These are phyloP conservation scores for Zaprionus ghesquierei DNA, from an alignment of 1,140 invertebrate genomes.

Conservation along the genomic window DNA sequence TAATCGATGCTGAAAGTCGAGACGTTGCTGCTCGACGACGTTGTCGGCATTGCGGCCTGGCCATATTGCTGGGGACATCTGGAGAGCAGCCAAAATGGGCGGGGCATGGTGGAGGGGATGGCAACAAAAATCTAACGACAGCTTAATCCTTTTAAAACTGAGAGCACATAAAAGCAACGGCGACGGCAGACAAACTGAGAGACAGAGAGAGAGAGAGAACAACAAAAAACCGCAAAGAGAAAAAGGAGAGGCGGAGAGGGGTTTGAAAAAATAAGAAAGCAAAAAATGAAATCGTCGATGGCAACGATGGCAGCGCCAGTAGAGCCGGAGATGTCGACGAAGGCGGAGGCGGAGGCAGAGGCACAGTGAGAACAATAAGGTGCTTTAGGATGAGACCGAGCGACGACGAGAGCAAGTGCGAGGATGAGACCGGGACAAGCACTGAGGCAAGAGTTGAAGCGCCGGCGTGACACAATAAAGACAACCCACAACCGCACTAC, in stretches of 20 bases:
- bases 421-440: constrained; percentile 7
- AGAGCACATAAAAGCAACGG: constrained; percentile 68
- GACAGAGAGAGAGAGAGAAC: constrained; percentile 15
- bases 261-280: background rate
- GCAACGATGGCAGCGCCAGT: background rate
- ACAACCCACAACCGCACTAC: constrained; percentile 37
- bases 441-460: constrained; percentile 58
- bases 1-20: constrained; percentile 67
- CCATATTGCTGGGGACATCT: constrained; percentile 24
- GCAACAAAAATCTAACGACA: constrained; percentile 68
- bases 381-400: constrained; percentile 47
- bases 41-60: background rate
- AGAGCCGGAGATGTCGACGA: background rate
- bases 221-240: constrained; percentile 38
- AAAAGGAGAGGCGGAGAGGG: background rate
- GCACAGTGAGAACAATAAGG: constrained; percentile 63
- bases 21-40: constrained; percentile 37
- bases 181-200: constrained; percentile 10
- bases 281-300: constrained; percentile 27
- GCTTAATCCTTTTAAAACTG: constrained; percentile 76
- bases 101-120: background rate
- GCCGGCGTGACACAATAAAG: constrained; percentile 70
- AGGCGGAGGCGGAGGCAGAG: background rate
- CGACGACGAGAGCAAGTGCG: constrained; percentile 13
- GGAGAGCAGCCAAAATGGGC: constrained; percentile 23